These are phyloP conservation scores for Rattus rattus DNA, from an alignment of 2,113 vertebrate genomes.

Conservation along the genomic window DNA sequence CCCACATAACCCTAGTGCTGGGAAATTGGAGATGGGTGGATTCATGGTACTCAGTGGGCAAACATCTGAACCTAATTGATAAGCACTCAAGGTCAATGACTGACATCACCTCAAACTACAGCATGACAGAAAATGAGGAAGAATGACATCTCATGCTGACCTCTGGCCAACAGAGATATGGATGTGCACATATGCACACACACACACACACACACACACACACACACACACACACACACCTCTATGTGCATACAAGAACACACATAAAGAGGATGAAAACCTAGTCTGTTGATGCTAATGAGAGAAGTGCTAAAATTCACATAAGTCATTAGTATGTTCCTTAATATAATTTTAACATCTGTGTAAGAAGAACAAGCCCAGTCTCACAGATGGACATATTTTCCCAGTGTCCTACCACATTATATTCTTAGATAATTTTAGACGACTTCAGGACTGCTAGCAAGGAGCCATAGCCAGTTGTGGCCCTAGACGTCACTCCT, in stretches of 20 bases:
- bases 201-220: background rate
- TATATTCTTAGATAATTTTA: no score
- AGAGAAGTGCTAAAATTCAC: background rate
- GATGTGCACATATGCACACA: background rate
- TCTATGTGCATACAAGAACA: background rate
- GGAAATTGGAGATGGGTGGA: background rate
- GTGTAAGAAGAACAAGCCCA: no score
- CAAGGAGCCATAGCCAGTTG: background rate
- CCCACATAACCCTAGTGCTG: rapidly evolving
- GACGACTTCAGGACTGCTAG: background rate
- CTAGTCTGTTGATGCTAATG: background rate
- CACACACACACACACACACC: background rate
- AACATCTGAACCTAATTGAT: background rate
- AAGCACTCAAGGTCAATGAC: background rate
- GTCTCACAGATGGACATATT: background rate
- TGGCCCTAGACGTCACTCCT: background rate
- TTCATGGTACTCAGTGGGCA: background rate
- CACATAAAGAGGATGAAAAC: background rate
- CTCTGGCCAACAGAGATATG: background rate
- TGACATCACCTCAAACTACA: background rate
- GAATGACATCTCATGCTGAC: background rate
- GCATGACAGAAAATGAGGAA: background rate
- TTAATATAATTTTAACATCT: background rate
- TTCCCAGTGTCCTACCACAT: no score
- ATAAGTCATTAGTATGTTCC: background rate